A percentile compares a stretch with the other conserved stretches of the same genome.
phyloP scores from a whole-genome alignment of 2,888 invertebrate genomes.

The Sceliomorpha sp. region DNA sequence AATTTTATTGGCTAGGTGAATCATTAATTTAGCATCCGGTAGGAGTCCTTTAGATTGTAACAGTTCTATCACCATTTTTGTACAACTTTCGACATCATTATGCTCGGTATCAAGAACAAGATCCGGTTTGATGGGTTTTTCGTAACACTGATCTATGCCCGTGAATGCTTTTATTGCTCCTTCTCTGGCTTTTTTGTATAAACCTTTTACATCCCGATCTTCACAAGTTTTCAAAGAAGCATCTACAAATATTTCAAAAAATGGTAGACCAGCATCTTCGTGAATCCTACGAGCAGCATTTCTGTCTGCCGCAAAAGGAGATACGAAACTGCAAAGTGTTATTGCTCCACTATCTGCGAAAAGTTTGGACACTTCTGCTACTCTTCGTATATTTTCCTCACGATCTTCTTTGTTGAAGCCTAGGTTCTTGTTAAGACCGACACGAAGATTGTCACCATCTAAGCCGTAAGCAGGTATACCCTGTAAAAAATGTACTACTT shows the following conservation, averaged over 20 bases:
- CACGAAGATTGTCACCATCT: slow-evolving; percentile 98
- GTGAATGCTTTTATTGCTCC: slow-evolving; percentile 93
- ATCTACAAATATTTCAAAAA: slow-evolving; percentile 97
- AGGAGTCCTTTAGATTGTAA: too few relatives aligned
- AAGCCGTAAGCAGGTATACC: too few relatives aligned
- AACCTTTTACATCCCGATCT: slow-evolving; percentile 95
- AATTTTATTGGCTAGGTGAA: too few relatives aligned
- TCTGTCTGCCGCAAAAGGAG: slow-evolving; percentile 96
- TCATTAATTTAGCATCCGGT: too few relatives aligned
- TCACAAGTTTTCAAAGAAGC: slow-evolving; percentile 97
- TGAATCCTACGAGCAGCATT: slow-evolving; percentile 93
- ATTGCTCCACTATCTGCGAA: slow-evolving; percentile 98
- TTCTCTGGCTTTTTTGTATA: slow-evolving; percentile 97
- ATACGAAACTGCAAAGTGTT: slow-evolving; percentile 97
- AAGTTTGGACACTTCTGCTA: slow-evolving; percentile 97
- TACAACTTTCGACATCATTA: slow-evolving; percentile 89
- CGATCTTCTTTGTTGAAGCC: slow-evolving; percentile 96
- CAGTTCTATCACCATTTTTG: too few relatives aligned
- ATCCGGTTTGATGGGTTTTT: slow-evolving; percentile 91
- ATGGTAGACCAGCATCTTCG: slow-evolving; percentile 90
- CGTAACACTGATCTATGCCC: slow-evolving; percentile 96
- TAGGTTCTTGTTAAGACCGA: slow-evolving; percentile 96
- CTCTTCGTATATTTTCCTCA: slow-evolving; percentile 97
- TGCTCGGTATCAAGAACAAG: slow-evolving; percentile 91
- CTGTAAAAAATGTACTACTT: too few relatives aligned